Evolutionary conservation across 23 tunicate species (phyloP), one percentile per base, ranked within the genome.

Genomic region (Botrylloides violaceus): DNA sequence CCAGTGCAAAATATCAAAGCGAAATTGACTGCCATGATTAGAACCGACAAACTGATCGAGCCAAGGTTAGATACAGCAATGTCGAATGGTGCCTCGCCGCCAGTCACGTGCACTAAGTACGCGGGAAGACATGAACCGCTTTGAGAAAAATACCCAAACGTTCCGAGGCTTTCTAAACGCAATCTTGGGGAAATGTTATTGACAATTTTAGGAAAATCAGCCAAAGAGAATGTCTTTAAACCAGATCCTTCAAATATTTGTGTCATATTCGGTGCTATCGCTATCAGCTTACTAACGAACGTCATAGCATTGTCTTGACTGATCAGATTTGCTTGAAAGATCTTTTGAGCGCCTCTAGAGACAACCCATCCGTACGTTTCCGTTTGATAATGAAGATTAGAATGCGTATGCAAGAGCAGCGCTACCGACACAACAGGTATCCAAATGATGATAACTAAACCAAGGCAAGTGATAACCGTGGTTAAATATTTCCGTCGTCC

Each of bases 81-180:
- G n/a, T 68, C 74, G 37, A 22, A 43, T 5, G 74, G 74, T 15
- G 74, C 58, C 15, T 68, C 58, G 26, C 74, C 74, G 57, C 74
- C 58, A 4, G 25, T 43, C 37, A 28, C 74, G 47, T 68, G 74
- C 9, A 43, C 58, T 7, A 68, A 1, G 37, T 35, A 68, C n/a
- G 49, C 47, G 25, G 74, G 74, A 5, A 68, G 27, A 28, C 74
- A 68, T 23, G 74, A 39, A 9, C 74, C 74, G 37, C 74, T 68
- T 68, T 68, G 74, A 18, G 49, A 25, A 25, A 37, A 68, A 43
- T 36, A 68, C 30, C 74, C 74, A 22, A 32, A 68, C 18, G 58
- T n/a, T 19, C 74, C 74, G 22, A 35, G 29, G 57, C 29, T 39
- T 39, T 43, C 49, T 4, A 68, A 35, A 0, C 1, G 22, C 12